Base-by-base conservation (phyloP, 2,113 vertebrate species). In the Albula glossodonta region DNA sequence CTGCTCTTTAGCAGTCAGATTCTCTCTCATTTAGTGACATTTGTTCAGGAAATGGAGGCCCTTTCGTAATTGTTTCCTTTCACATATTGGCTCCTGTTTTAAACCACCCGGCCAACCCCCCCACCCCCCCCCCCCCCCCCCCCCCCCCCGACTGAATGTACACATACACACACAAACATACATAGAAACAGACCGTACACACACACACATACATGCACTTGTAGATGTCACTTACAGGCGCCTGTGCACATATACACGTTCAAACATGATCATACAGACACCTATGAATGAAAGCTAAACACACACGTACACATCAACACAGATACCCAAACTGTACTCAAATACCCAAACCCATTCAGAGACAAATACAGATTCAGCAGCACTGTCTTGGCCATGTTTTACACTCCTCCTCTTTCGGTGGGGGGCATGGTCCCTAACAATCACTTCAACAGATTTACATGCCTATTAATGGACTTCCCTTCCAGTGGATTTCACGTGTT, bases 31-130 rank as follows among this genome's bases (percentile, higher is more conserved):
- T 89, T 85, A 85, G 91, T 93, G 89, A 91, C 90, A 91, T 89
- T 86, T 91, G 88, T 92, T 85, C 86, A 89, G 86, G 91, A 95
- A 94, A 89, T 85, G 49, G 60, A 82, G 84, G 89, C 80, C 78
- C 92, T 84, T 89, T 86, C 81, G 49, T 92, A 88, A 90, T 88
- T 84, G 90, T 92, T 91, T 90, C 87, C 81, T 12, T 57, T 74
- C 57, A 85, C 25, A 78, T 51, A 13, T 78, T 77, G 31, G 15
- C 12, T 56, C 12, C 7, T 56, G 7, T 56, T 56, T 12, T 56
- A 41, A 41, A 41, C 53, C 53, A 56, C 53, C 53, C 53, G 53
- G 41, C 87, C 70, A 85, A 13, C 82, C 25, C 74, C 12, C 53
- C 70, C 15, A 4, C 63, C 49, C 50, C 51, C 74, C 70, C 83